phyloP scores from a whole-genome alignment of 2,797 vertebrate species.

The Hafferia zeledoni region DNA sequence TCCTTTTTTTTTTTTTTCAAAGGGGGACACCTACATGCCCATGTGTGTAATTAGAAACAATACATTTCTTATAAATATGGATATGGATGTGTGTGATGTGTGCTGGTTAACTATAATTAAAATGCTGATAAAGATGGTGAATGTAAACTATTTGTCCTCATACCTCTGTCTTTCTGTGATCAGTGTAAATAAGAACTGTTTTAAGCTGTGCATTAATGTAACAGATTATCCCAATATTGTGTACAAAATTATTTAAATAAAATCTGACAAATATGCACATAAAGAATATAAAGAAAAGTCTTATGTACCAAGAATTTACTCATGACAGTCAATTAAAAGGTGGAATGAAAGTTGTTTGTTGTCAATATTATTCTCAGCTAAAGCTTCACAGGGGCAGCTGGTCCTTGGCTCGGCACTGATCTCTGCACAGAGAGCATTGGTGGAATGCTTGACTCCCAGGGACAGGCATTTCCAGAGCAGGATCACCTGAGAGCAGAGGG shows the following conservation, averaged over 20 bases:
- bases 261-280: conserved; percentile 83
- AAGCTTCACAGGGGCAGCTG: background rate
- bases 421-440: too few species aligned
- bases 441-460: accelerated
- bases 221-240: conserved; percentile 70
- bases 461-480: background rate
- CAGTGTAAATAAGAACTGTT: conserved; percentile 82
- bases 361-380: background rate
- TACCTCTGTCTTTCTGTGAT: conserved; percentile 83
- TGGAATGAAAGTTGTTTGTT: background rate
- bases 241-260: conserved; percentile 83
- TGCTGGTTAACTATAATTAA: conserved; percentile 17
- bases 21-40: background rate
- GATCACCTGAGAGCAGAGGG: background rate
- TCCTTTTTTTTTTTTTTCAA: background rate
- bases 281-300: conserved; percentile 79
- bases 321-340: conserved; percentile 19
- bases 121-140: conserved; percentile 70
- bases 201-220: conserved; percentile 69
- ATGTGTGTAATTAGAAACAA: background rate
- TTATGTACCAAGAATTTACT: conserved; percentile 73
- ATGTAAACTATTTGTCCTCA: conserved; percentile 83
- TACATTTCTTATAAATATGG: conserved; percentile 50
- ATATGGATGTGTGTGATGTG: conserved; percentile 10
- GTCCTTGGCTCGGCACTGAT: background rate